Conservation (phyloP, 2,888 invertebrate genomes). For the Agrenia bidenticulata region DNA sequence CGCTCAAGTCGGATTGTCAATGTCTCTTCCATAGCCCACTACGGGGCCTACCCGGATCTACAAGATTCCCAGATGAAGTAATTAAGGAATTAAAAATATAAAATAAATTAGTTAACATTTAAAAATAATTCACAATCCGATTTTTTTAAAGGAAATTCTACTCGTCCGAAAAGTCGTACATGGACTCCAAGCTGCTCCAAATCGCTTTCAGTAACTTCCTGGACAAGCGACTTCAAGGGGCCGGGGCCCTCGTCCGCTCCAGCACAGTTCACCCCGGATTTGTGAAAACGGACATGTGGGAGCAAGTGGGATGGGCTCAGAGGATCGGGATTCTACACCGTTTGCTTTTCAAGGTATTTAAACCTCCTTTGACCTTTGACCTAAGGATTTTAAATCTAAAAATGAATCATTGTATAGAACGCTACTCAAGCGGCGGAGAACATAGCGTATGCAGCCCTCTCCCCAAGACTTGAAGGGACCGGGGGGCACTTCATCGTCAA, state of each 20-base stretch:
- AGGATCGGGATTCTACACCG: slow-evolving; percentile 26
- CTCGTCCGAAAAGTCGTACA: slow-evolving; percentile 65
- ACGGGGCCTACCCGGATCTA: slow-evolving; percentile 71
- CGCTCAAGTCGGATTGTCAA: slow-evolving; percentile 74
- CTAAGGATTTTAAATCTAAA: not conserved
- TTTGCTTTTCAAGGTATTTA: slow-evolving; percentile 28
- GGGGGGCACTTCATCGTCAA: slow-evolving; percentile 83
- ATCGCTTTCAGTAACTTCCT: slow-evolving; percentile 64
- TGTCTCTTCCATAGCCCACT: slow-evolving; percentile 80
- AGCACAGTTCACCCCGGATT: slow-evolving; percentile 84
- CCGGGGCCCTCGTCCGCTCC: slow-evolving; percentile 64
- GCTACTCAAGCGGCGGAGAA: slow-evolving; percentile 77
- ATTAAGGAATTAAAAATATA: slow-evolving; percentile 51
- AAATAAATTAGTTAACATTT: not conserved
- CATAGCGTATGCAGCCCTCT: slow-evolving; percentile 74
- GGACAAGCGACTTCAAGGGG: slow-evolving; percentile 62
- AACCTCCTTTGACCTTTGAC: not conserved
- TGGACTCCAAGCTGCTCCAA: slow-evolving; percentile 83
- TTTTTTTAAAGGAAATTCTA: slow-evolving; percentile 29
- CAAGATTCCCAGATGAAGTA: slow-evolving; percentile 71
- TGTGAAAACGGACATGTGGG: slow-evolving; percentile 60
- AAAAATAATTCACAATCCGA: not conserved
- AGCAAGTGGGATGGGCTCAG: slow-evolving; percentile 26
- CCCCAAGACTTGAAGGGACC: slow-evolving; percentile 68
- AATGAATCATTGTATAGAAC: slow-evolving; percentile 60